Base-by-base conservation (phyloP, 2,797 vertebrate species). In the Alcedo quadribrachys region DNA sequence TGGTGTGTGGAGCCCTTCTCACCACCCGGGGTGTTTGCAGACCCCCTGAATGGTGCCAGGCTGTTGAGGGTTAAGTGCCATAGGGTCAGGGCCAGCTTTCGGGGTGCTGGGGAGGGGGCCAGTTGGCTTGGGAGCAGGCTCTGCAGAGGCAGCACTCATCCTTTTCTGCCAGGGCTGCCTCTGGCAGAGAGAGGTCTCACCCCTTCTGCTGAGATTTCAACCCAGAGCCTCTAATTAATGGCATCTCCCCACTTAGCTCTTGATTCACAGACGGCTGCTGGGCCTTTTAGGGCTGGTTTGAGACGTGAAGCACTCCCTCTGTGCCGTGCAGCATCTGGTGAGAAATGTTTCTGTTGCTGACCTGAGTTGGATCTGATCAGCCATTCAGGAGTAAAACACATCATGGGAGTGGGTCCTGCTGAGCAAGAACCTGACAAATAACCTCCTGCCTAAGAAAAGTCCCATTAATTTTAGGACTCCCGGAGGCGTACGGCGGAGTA, bases 201-300 rank as follows among this genome's bases (percentile, higher is more conserved):
- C 77, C 74, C 65, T 86, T 84, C 85, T 4, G 22, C 66, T 68
- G 67, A 35, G 73, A 40, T 73, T 53, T 51, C 74, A 65, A 48
- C 3, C 8, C 4, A 63, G 57, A 66, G 60, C 21, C 71, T 81
- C 70, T 94, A 73, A 88, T 92, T 81, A 86, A 83, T 73, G 89
- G 22, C 83, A 54, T 68, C 68, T 95, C 89, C 71, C 24, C 28
- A 3, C 42, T 51, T 77, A 73, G 88, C 78, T 88, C 60, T 7
- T 27, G 66, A 19, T 65, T 4, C 60, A 6, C 46, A 40, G 84
- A 8, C 79, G 82, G 89, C 57, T 85, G 87, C 74, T 70, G 88
- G 22, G 73, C 4, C 66, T 70, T 91, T 86, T 51, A 73, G 91
- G 90, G 93, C 85, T 81, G 92, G 20, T 81, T 73, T 13, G 92